A percentile compares a stretch with the other conserved stretches of the same genome.
Evolutionary conservation across 2,113 vertebrate genomes (phyloP).

Genomic region (Condylura cristata): DNA sequence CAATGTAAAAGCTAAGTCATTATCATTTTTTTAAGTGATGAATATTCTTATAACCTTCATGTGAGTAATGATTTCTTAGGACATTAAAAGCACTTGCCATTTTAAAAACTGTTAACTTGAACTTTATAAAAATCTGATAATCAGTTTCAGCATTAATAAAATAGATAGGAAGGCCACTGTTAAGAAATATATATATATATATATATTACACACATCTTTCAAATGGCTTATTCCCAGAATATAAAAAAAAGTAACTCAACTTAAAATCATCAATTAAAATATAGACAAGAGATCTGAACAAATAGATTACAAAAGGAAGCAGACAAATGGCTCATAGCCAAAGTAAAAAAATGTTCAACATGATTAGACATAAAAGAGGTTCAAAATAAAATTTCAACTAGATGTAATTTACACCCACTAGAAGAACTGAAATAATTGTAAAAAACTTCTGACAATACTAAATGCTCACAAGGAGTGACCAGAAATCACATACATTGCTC

Average conservation of each 20-base stretch:
- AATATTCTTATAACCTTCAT: background rate
- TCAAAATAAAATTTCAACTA: background rate
- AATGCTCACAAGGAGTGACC: background rate
- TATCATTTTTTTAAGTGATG: background rate
- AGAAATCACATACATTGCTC: conserved; percentile 3
- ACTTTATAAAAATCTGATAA: background rate
- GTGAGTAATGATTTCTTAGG: background rate
- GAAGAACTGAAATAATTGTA: background rate
- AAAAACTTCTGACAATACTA: background rate
- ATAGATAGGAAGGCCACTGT: background rate
- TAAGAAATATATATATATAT: background rate
- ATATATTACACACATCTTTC: background rate
- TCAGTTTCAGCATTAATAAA: background rate
- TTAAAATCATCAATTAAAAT: background rate
- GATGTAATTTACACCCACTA: background rate
- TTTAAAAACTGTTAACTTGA: background rate
- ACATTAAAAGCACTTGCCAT: background rate
- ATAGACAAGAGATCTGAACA: background rate
- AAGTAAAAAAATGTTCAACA: background rate
- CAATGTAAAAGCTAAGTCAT: background rate
- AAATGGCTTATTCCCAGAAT: background rate
- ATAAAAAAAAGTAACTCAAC: background rate
- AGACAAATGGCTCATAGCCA: background rate
- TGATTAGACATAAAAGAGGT: background rate
- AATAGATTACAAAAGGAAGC: background rate